Base-by-base conservation (phyloP, 2,113 vertebrate species). In the Choloepus hoffmanni region DNA sequence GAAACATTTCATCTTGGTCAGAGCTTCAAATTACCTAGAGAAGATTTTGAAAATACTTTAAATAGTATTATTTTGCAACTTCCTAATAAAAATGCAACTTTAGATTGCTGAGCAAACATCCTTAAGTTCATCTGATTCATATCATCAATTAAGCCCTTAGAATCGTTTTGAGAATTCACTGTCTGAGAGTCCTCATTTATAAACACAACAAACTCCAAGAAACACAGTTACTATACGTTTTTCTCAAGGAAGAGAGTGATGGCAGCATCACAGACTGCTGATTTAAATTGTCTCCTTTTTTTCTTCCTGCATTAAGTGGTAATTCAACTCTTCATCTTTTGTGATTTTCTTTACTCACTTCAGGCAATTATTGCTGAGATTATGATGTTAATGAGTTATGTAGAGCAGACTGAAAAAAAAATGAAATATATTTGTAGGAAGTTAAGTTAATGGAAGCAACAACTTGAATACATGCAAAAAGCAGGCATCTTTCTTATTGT, bases 371-470 rank as follows among this genome's bases (percentile, higher is more conserved):
- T 98, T 97, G 97, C 97, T 96, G 92, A 98, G 96, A 98, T 98
- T 98, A 98, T 98, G 96, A 98, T 98, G 98, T 98, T 98, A 98
- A 99, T 98, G 98, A 98, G 98, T 98, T 98, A 97, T 97, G 97
- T 97, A 97, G 97, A 97, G 89, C 97, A 98, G 98, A 98, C 97
- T 89, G 97, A 70, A 94, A 93, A n/a, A n/a, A 96, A 98, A 98
- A 97, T 95, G 92, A 98, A 98, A 98, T 97, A 97, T 6, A 97
- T 97, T 98, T 98, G 98, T 98, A 98, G 97, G 97, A 98, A 97
- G 98, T 98, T 98, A 98, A 98, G 97, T 98, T 98, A 98, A 98
- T 98, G 98, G 98, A 97, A 98, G 94, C 97, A 98, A 98, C 98
- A 98, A 97, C 95, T 95, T 98, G 97, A 98, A 98, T 95, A 96